Percentiles rank a stretch among this genome's conserved stretches.
Conservation (phyloP, 2,797 vertebrate species). For the Rhynchotus rufescens region DNA sequence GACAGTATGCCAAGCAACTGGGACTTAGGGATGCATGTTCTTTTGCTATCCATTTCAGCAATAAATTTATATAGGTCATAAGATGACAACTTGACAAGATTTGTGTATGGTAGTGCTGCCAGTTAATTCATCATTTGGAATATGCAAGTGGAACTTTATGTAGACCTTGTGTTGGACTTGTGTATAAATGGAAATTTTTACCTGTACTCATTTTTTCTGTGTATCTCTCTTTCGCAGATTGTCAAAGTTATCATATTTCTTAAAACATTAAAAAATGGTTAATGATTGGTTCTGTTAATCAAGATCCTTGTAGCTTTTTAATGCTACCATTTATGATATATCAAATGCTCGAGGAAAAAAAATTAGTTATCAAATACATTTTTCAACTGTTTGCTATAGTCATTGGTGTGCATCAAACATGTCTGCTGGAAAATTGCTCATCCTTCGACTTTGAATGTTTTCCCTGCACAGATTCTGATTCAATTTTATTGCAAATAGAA, state of each 20-base stretch:
- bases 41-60: background rate
- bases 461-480: background rate
- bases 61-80: background rate
- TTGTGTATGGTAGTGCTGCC: background rate
- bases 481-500: background rate
- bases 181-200: background rate
- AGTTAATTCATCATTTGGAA: background rate
- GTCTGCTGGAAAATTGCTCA: background rate
- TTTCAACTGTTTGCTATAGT: background rate
- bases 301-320: background rate
- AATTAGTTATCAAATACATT: background rate
- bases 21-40: background rate
- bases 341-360: background rate
- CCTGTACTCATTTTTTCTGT: background rate
- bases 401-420: background rate
- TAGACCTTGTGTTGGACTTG: background rate
- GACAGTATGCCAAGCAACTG: background rate
- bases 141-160: background rate
- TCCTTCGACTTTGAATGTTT: background rate
- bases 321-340: background rate
- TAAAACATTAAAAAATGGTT: background rate
- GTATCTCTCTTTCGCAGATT: background rate
- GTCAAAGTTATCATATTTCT: background rate
- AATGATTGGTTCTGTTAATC: conserved; percentile 4
- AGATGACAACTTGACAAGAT: background rate